Conservation (phyloP, 2,888 invertebrate genomes). For the Oeneis ivallda region DNA sequence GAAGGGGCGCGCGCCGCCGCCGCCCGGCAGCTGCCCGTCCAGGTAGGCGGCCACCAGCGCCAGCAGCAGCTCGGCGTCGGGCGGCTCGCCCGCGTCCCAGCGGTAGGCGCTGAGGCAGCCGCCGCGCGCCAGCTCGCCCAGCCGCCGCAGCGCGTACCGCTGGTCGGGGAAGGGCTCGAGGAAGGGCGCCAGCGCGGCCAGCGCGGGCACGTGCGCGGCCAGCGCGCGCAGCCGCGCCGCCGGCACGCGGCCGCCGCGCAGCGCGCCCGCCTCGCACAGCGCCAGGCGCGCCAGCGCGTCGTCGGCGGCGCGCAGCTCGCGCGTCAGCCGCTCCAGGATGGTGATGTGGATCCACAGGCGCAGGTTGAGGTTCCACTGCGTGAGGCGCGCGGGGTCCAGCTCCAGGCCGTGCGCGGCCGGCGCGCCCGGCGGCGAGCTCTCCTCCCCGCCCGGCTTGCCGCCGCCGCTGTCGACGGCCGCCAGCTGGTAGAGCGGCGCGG, state of each 20-base stretch:
- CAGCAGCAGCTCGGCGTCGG: slow-evolving; percentile 94
- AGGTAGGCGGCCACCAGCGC: slow-evolving; percentile 92
- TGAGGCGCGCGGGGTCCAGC: slow-evolving; percentile 84
- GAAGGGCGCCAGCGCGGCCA: slow-evolving; percentile 84
- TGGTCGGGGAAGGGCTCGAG: slow-evolving; percentile 88
- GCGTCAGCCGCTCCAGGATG: slow-evolving; percentile 87
- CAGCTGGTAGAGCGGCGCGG: slow-evolving; percentile 81
- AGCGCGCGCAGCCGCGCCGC: slow-evolving; percentile 80
- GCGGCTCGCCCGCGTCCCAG: slow-evolving; percentile 92
- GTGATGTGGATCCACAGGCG: slow-evolving; percentile 94
- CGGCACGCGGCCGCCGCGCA: slow-evolving; percentile 43
- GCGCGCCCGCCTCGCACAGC: slow-evolving; percentile 80
- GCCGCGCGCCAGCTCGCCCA: slow-evolving; percentile 87
- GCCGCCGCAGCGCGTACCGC: slow-evolving; percentile 89
- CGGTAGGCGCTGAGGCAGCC: slow-evolving; percentile 94
- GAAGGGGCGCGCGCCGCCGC: slow-evolving; percentile 55
- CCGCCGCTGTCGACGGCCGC: slow-evolving; percentile 63
- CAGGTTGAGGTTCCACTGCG: slow-evolving; percentile 90
- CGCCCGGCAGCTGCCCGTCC: slow-evolving; percentile 87
- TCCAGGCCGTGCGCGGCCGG: slow-evolving; percentile 81
- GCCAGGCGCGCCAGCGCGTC: slow-evolving; percentile 85
- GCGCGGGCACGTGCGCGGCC: slow-evolving; percentile 52
- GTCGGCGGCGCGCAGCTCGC: slow-evolving; percentile 88
- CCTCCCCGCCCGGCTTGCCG: slow-evolving; percentile 33
- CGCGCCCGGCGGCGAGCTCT: slow-evolving; percentile 62